Evolutionary conservation across 92 coral and sea anemone genomes (phyloP), one percentile per base, ranked within the genome.

Genomic region (Ricordea florida): DNA sequence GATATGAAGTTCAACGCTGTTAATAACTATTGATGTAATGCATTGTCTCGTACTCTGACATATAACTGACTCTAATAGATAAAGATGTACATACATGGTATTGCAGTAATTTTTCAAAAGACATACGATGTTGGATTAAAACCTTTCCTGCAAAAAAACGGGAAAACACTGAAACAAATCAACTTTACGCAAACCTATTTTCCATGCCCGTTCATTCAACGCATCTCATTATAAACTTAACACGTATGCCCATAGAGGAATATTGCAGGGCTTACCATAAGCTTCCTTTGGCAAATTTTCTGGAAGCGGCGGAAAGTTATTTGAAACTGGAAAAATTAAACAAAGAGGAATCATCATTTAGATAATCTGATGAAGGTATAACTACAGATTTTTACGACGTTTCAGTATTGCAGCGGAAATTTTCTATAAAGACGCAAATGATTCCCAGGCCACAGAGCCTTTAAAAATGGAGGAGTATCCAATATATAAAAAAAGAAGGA

Each of bases 51-150:
- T n/a, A n/a, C n/a, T n/a, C n/a, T n/a, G n/a, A n/a, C n/a, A 29
- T 2, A 3, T 23, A 41, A 47, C 8, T 9, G 29, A 9, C 9
- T 22, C 13, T 15, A 14, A 11, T 32, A n/a, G n/a, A n/a, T n/a
- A n/a, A n/a, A n/a, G n/a, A n/a, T n/a, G n/a, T 10, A 72, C 88
- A 67, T 55, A 87, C 92, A 44, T 75, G 62, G 74, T 55, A 34
- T 67, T 52, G 57, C 1, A 87, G 85, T 10, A 87, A 63, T 10
- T 78, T 52, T 15, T 27, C 25, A 6, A 87, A 40, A 25, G 80
- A 38, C 84, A 87, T 61, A 32, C 8, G 37, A 45, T 81, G 80
- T 41, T 81, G 79, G 53, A 91, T 69, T 67, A 55, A 38, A 14
- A 91, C 93, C 26, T 79, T 64, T 55, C 88, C 97, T 91, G 27